A percentile compares a stretch with the other conserved stretches of the same genome.
These are phyloP conservation scores for Callithrix jacchus DNA, from an alignment of 2,113 vertebrate genomes.

Conservation along the genomic window DNA sequence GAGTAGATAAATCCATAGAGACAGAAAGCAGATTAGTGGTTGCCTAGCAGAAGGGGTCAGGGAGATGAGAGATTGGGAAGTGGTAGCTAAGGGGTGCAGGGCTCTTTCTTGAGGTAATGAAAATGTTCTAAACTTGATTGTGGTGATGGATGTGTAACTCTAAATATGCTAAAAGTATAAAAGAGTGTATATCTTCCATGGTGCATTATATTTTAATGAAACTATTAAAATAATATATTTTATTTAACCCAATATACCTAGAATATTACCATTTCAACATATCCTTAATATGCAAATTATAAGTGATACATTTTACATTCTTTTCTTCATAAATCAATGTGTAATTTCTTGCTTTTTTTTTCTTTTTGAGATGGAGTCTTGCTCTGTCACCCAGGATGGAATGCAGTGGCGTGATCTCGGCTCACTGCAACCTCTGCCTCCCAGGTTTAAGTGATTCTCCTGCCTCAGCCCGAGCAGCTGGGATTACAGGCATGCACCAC, in stretches of 20 bases:
- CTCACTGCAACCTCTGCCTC: too few relatives aligned
- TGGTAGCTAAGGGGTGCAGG: background rate
- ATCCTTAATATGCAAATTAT: background rate
- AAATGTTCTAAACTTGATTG: background rate
- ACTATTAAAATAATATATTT: background rate
- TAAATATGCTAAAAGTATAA: background rate
- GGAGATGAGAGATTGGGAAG: background rate
- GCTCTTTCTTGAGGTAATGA: background rate
- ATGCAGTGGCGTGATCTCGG: too few relatives aligned
- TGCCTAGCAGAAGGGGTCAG: background rate
- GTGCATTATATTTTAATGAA: background rate
- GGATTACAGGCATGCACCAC: too few relatives aligned
- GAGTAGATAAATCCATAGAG: background rate
- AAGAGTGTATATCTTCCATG: background rate
- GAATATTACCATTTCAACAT: background rate
- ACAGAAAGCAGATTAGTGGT: background rate
- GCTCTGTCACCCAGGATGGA: too few relatives aligned
- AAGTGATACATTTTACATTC: background rate
- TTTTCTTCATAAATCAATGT: background rate
- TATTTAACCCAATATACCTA: background rate
- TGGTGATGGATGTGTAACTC: background rate
- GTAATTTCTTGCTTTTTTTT: background rate
- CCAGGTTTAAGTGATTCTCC: too few relatives aligned
- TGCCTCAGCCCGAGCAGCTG: too few relatives aligned
- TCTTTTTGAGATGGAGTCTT: too few relatives aligned